A percentile compares a stretch with the other conserved stretches of the same genome.
phyloP scores from a whole-genome alignment of 1,140 invertebrate species.

The Camponotus vicinus region DNA sequence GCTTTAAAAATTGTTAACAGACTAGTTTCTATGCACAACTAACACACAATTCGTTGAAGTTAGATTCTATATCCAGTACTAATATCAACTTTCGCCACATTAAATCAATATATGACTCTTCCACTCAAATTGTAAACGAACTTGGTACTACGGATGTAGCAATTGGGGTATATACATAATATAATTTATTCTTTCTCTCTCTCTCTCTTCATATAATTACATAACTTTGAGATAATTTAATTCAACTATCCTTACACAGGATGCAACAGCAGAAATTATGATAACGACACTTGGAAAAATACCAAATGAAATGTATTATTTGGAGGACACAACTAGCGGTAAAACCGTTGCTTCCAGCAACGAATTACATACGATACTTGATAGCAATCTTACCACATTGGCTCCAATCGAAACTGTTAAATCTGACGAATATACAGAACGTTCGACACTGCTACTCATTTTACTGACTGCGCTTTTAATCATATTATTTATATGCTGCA shows the following conservation, averaged over 20 bases:
- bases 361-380: slow-evolving; percentile 14
- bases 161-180: slow-evolving; percentile 67
- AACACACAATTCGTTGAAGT: slow-evolving; percentile 48
- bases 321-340: slow-evolving; percentile 63
- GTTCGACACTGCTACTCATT: slow-evolving; percentile 65
- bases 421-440: neutral
- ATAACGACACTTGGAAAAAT: slow-evolving; percentile 76
- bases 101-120: slow-evolving; percentile 10
- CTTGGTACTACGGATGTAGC: slow-evolving; percentile 68
- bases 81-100: slow-evolving; percentile 32
- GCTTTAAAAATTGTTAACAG: slow-evolving; percentile 32
- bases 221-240: neutral
- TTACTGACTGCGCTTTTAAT: slow-evolving; percentile 70
- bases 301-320: slow-evolving; percentile 75
- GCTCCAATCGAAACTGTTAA: slow-evolving; percentile 28
- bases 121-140: slow-evolving; percentile 70
- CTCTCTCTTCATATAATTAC: too few relatives aligned
- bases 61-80: slow-evolving; percentile 7
- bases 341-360: neutral
- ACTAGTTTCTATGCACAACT: slow-evolving; percentile 30
- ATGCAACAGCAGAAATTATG: slow-evolving; percentile 74
- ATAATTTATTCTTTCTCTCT: slow-evolving; percentile 11
- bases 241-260: slow-evolving; percentile 58
- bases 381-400: neutral
- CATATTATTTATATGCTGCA: slow-evolving; percentile 78